Conservation (phyloP, 2,113 vertebrate genomes). For the Galeopterus variegatus region DNA sequence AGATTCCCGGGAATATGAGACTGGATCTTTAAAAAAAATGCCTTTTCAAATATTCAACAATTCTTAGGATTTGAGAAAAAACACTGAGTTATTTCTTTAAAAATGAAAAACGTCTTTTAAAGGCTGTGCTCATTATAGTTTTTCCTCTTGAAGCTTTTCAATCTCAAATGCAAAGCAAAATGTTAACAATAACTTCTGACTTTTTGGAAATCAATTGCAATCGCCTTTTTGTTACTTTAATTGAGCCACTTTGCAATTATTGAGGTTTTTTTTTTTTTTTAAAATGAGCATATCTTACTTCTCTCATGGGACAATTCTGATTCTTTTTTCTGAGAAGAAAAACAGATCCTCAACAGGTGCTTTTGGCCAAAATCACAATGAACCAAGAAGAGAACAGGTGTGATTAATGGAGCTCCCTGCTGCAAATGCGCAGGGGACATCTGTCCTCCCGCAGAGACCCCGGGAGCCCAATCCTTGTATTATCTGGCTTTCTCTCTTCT, state of each 20-base stretch:
- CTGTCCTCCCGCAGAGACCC: background rate
- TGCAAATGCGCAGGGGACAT: background rate
- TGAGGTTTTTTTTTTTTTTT: slow-evolving; percentile 67
- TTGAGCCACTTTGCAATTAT: slow-evolving; percentile 80
- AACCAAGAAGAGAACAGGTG: slow-evolving; percentile 65
- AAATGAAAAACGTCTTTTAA: slow-evolving; percentile 64
- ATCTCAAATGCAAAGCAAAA: slow-evolving; percentile 76
- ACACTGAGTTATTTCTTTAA: slow-evolving; percentile 55
- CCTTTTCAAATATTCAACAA: slow-evolving; percentile 54
- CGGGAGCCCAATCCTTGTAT: background rate
- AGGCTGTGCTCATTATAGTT: slow-evolving; percentile 43
- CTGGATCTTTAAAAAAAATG: background rate
- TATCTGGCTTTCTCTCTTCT: background rate
- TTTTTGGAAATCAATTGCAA: slow-evolving; percentile 77
- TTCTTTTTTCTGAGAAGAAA: slow-evolving; percentile 81
- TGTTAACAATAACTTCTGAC: slow-evolving; percentile 78
- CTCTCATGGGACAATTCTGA: slow-evolving; percentile 68
- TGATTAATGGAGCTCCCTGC: background rate
- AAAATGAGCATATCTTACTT: slow-evolving; percentile 76
- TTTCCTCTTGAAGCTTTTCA: slow-evolving; percentile 67
- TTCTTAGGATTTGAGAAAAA: slow-evolving; percentile 49
- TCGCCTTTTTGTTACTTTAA: slow-evolving; percentile 80
- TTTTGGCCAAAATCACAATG: slow-evolving; percentile 76
- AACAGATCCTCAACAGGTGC: slow-evolving; percentile 71
- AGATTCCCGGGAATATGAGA: background rate